A percentile compares a stretch with the other conserved stretches of the same genome.
phyloP scores from a whole-genome alignment of 2,888 invertebrate species.

The Schrankia costaestrigalis region DNA sequence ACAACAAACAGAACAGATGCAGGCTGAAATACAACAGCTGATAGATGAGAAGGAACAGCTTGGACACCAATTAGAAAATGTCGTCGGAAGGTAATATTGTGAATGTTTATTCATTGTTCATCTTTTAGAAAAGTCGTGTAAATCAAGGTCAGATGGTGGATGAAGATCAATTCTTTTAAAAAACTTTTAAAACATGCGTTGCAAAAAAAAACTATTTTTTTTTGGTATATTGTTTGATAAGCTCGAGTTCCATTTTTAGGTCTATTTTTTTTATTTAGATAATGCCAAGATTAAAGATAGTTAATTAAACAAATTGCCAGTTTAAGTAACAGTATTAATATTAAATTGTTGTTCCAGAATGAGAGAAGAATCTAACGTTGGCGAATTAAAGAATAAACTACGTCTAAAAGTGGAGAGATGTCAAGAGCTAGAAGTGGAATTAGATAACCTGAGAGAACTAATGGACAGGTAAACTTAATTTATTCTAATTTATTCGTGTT shows the following conservation, averaged over 20 bases:
- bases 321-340: background rate
- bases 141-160: no score
- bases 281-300: no score
- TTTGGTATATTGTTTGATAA: no score
- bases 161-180: no score
- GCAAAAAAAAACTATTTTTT: no score
- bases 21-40: constrained; percentile 39
- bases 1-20: constrained; percentile 41
- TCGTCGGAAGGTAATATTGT: constrained; percentile 44
- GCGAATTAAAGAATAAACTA: constrained; percentile 69
- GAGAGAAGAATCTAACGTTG: constrained; percentile 62
- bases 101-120: no score
- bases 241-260: no score
- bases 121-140: no score
- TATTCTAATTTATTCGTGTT: no score
- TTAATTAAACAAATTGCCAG: background rate
- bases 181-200: no score
- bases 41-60: constrained; percentile 45
- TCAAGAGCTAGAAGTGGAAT: constrained; percentile 65
- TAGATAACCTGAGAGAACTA: constrained; percentile 68
- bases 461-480: constrained; percentile 56
- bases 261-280: no score
- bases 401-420: constrained; percentile 65
- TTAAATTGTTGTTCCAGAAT: constrained; percentile 41
- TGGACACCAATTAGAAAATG: constrained; percentile 41